These are phyloP conservation scores for Zapus hudsonius DNA, from an alignment of 2,113 vertebrate species.

Conservation along the genomic window DNA sequence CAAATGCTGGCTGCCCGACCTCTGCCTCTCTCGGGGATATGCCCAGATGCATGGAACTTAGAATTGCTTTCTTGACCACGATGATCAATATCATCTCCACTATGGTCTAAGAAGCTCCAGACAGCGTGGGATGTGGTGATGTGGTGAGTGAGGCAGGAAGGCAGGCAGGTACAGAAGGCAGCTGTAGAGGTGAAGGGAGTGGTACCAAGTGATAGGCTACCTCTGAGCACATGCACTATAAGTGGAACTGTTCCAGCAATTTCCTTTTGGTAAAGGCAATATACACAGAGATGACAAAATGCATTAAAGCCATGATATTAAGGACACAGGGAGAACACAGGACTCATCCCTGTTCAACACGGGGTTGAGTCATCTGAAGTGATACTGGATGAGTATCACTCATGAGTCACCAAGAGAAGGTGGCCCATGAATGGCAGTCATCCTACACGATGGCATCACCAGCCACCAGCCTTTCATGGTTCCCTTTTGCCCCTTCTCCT, in stretches of 20 bases:
- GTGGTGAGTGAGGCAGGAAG: not conserved
- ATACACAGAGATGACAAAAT: rapidly evolving
- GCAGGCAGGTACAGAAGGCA: not conserved
- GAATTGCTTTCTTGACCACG: not conserved
- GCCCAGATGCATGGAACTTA: not conserved
- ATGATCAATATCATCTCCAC: not conserved
- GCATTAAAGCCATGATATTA: not conserved
- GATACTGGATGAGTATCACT: too few species aligned
- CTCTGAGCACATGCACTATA: not conserved
- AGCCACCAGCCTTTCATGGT: not conserved
- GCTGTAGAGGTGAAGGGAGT: not conserved
- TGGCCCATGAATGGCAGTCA: not conserved
- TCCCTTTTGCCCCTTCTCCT: not conserved
- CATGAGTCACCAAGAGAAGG: not conserved
- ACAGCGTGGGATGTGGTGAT: rapidly evolving
- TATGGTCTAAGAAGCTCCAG: not conserved
- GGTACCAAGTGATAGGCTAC: rapidly evolving
- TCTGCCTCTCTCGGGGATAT: not conserved
- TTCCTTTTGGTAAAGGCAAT: not conserved
- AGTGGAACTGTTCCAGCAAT: rapidly evolving
- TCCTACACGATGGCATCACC: not conserved
- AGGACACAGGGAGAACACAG: not conserved
- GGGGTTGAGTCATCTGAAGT: not conserved
- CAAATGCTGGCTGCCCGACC: not conserved
- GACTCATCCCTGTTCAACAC: not conserved